Conservation (phyloP, 2,888 invertebrate genomes). For the Deroplatys truncata region DNA sequence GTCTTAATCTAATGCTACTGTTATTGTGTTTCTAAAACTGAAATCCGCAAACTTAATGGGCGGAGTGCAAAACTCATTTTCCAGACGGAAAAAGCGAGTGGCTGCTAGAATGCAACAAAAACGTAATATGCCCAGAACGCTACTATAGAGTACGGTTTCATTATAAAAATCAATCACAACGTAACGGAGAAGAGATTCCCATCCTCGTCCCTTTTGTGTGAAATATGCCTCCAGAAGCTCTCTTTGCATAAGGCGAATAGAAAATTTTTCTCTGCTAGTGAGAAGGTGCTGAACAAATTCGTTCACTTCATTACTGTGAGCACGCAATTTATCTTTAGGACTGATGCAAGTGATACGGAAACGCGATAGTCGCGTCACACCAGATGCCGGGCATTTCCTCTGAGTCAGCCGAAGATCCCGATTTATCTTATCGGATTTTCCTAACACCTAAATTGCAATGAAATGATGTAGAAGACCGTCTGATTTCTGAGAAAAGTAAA, state of each 20-base stretch:
- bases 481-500: not conserved
- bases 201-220: not conserved
- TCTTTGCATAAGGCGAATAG: not conserved
- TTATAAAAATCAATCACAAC: not conserved
- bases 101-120: too few relatives aligned
- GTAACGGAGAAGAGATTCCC: not conserved
- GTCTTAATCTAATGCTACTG: too few relatives aligned
- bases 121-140: too few relatives aligned
- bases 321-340: not conserved
- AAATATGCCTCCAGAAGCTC: not conserved
- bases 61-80: too few relatives aligned
- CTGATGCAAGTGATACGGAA: not conserved
- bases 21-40: too few relatives aligned
- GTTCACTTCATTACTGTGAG: not conserved
- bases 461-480: not conserved
- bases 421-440: not conserved
- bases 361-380: not conserved
- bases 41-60: too few relatives aligned
- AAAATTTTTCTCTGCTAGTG: not conserved
- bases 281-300: not conserved
- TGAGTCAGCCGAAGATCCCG: not conserved
- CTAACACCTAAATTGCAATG: not conserved
- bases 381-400: not conserved
- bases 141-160: not conserved
- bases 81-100: too few relatives aligned